phyloP scores from a whole-genome alignment of 2,113 vertebrate genomes.

The Empidonax traillii region DNA sequence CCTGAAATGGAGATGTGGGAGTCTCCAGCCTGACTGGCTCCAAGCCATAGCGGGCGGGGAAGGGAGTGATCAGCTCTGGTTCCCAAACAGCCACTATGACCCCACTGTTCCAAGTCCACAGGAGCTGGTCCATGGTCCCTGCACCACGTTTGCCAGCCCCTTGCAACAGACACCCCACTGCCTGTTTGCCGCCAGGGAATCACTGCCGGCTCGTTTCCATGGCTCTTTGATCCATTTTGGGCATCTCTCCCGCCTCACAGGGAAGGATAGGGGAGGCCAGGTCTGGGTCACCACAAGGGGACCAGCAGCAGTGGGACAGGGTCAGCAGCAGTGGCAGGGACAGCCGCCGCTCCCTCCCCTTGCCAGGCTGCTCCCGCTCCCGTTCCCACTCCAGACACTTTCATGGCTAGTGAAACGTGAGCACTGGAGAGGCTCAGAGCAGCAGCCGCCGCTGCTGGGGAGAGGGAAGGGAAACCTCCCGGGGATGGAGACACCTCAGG shows the following conservation, averaged over 20 bases:
- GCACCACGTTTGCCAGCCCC: accelerated
- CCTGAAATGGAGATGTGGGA: not conserved
- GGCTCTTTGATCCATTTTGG: not conserved
- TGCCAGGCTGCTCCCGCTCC: not conserved
- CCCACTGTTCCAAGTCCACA: not conserved
- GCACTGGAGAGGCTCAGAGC: not conserved
- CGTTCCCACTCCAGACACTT: not conserved
- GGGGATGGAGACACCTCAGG: not conserved
- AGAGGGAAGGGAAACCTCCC: not conserved
- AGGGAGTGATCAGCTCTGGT: not conserved
- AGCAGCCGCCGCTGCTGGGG: not conserved
- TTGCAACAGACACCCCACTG: accelerated
- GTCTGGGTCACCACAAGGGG: not conserved
- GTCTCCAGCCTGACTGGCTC: not conserved
- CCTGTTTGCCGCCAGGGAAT: not conserved
- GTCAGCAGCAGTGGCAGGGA: not conserved
- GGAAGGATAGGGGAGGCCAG: not conserved
- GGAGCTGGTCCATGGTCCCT: accelerated
- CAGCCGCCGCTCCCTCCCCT: not conserved
- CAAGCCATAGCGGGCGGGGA: not conserved
- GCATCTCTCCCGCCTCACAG: not conserved
- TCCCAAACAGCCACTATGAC: accelerated
- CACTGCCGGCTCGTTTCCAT: not conserved
- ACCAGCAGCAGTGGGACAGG: not conserved
- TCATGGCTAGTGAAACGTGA: constrained; percentile 24